phyloP scores from a whole-genome alignment of 2,113 vertebrate species.

The Varanus salvator region DNA sequence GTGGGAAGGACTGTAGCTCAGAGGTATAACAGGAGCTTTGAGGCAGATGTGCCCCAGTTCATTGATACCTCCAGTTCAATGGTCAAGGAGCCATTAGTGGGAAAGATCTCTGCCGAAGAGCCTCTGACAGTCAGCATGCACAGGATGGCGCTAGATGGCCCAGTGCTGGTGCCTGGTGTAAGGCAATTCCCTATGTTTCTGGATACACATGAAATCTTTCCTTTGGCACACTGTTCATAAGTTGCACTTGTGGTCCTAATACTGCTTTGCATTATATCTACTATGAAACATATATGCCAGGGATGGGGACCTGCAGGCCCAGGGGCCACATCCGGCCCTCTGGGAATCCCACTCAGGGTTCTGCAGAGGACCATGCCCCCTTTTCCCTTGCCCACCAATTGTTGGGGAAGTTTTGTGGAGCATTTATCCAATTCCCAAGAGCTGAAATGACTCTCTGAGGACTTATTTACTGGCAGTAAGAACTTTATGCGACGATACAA shows the following conservation, averaged over 20 bases:
- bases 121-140: neutral
- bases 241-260: neutral
- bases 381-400: no score
- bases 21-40: no score
- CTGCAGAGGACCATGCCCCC: no score
- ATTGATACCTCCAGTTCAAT: neutral
- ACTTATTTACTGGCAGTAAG: no score
- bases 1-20: neutral
- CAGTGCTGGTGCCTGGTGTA: neutral
- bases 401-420: no score
- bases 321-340: no score
- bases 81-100: neutral
- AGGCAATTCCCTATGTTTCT: neutral
- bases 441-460: no score
- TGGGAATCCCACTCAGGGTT: no score
- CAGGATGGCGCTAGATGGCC: neutral
- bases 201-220: neutral
- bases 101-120: neutral
- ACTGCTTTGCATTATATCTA: neutral
- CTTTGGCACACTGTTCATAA: neutral
- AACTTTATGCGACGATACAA: no score
- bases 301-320: no score
- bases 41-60: neutral
- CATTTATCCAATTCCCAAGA: no score
- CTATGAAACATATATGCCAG: no score